Conservation (phyloP, 2,113 vertebrate species). For the Urocynchramus pylzowi region DNA sequence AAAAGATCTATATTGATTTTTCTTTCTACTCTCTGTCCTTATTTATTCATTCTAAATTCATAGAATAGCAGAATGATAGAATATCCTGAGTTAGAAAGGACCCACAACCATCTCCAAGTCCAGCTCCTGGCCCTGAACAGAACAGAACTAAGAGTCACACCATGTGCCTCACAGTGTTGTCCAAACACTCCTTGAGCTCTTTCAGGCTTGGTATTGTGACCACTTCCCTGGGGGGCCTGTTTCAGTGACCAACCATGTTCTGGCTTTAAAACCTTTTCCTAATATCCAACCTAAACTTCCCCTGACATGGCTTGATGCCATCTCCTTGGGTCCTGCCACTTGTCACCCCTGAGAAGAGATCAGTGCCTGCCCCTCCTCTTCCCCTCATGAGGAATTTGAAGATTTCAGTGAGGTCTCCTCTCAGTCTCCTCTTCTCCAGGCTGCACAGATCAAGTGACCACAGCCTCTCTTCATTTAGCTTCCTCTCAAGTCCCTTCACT, state of each 20-base stretch:
- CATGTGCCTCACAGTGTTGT: not conserved
- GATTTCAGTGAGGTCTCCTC: not conserved
- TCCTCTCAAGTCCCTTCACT: not conserved
- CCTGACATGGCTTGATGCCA: not conserved
- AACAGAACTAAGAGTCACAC: not conserved
- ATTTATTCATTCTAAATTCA: not conserved
- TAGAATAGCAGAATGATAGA: not conserved
- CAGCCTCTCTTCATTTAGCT: not conserved
- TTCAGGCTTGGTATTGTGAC: not conserved
- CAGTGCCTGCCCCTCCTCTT: not conserved
- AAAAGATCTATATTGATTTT: not conserved
- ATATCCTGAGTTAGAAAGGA: not conserved
- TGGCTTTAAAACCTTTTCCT: not conserved
- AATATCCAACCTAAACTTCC: not conserved
- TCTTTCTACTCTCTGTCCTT: not conserved
- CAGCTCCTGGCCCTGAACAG: not conserved
- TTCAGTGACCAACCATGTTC: accelerated
- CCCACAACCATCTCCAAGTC: not conserved
- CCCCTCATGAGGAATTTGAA: not conserved
- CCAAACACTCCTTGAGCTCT: not conserved
- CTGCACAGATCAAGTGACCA: accelerated
- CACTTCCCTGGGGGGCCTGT: not conserved
- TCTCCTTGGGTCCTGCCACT: not conserved
- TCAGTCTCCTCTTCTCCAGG: not conserved
- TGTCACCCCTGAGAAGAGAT: not conserved